Base-by-base conservation (phyloP, 2,113 vertebrate species). In the Pomatostomus ruficeps region DNA sequence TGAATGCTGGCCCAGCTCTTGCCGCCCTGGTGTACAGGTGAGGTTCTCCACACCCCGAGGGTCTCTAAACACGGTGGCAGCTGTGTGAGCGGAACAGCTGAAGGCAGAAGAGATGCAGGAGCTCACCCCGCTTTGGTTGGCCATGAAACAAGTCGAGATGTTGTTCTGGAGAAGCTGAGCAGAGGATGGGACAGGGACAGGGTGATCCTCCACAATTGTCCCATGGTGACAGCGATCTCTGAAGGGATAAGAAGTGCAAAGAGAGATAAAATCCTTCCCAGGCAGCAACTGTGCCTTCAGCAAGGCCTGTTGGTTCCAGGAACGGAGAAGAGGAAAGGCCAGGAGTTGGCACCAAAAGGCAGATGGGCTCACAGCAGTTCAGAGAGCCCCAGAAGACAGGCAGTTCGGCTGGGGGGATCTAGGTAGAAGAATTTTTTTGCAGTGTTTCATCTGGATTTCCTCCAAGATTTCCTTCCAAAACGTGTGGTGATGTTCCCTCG, bases 351-450 rank as follows among this genome's bases (percentile, higher is more conserved):
- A 94, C 13, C 28, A 76, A 89, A 97, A 91, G 93, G 93, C 72
- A 86, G 31, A 76, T 55, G 57, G 83, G 63, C 40, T 89, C 80
- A 93, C 67, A 89, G 54, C 12, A 4, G 66, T 88, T 80, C 48
- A 54, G 36, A 68, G 87, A 81, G 54, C 70, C 89, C 33, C 89
- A 94, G 81, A 79, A 82, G 85, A 85, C 73, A 68, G 57, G 85
- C 77, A 88, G 71, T 91, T 91, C 6, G 0, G 38, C 77, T 88
- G 62, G 49, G 68, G 42, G 21, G 33, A 91, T 66, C 77, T 82
- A 89, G 85, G 78, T 66, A 92, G 93, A 92, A 91, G 81, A 83
- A 54, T 48, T 89, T 82, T 82, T 91, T 92, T 95, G 83, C 66
- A 92, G 31, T 65, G 46, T 95, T 95, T 94, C 55, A 38, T 86